Conservation (phyloP, 2,797 vertebrate species). For the Acanthornis magna region DNA sequence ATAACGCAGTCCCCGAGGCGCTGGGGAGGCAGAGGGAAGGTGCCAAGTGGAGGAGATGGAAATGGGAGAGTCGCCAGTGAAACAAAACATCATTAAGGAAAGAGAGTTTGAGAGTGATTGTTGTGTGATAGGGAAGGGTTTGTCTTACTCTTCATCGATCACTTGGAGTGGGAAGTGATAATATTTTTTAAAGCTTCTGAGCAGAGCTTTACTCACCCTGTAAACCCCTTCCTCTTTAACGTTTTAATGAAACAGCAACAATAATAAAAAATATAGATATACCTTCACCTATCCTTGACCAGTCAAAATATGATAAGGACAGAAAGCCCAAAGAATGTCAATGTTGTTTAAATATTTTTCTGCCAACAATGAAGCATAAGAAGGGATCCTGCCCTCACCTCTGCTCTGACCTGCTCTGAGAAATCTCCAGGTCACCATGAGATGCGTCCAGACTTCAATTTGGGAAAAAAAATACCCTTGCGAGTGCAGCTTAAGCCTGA, state of each 20-base stretch:
- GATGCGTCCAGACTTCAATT: neutral
- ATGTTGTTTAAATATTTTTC: neutral
- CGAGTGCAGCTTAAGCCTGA: neutral
- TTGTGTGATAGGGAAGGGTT: neutral
- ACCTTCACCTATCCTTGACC: neutral
- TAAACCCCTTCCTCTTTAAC: neutral
- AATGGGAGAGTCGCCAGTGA: neutral
- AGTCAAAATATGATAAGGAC: neutral
- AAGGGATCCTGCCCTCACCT: neutral
- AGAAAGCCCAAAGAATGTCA: neutral
- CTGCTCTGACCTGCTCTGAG: neutral
- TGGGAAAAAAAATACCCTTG: neutral
- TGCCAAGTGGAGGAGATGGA: conserved; percentile 19
- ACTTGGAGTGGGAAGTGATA: neutral
- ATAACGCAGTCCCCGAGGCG: conserved; percentile 15
- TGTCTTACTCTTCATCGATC: conserved; percentile 1
- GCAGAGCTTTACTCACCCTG: neutral
- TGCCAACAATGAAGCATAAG: neutral
- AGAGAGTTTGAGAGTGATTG: neutral
- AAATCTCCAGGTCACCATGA: neutral
- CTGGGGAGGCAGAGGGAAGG: neutral
- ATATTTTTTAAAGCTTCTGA: neutral
- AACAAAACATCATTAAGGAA: neutral
- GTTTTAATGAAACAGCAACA: neutral
- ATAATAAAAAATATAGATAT: fast-evolving